Conservation (phyloP, 2,888 invertebrate species). For the Chirona hameri region DNA sequence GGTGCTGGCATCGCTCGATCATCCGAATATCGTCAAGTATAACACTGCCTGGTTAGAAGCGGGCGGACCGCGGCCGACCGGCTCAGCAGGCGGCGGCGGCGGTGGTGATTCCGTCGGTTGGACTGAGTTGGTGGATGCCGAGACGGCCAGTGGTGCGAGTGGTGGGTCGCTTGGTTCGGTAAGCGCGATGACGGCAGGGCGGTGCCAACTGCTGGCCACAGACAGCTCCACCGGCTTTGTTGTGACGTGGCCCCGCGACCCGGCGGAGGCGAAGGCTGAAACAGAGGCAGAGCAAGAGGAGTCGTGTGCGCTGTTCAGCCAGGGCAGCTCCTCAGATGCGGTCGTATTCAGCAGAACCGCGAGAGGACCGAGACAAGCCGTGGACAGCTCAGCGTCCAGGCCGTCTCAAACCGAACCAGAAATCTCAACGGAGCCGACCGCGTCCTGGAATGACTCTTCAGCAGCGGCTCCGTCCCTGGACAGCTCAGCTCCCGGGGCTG, state of each 20-base stretch:
- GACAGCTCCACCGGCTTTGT: too few species aligned
- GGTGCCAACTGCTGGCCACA: not conserved
- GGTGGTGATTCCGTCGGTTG: not conserved
- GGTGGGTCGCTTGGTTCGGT: not conserved
- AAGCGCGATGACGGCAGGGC: not conserved
- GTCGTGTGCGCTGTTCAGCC: not conserved
- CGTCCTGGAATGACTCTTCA: not conserved
- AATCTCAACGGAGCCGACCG: not conserved
- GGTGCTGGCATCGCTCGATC: conserved; percentile 71
- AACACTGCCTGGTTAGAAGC: conserved; percentile 80
- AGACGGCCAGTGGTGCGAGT: not conserved
- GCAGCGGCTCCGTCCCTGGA: not conserved
- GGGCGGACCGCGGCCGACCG: conserved; percentile 45
- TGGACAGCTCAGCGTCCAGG: too few species aligned
- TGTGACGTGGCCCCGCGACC: too few species aligned
- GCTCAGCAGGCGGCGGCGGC: not conserved
- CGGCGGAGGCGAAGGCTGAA: too few species aligned
- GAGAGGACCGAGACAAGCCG: too few species aligned
- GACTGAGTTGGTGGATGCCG: not conserved
- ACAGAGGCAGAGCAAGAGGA: too few species aligned
- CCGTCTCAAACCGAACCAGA: too few species aligned
- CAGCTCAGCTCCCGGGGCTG: not conserved
- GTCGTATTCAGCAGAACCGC: not conserved
- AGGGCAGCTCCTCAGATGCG: not conserved
- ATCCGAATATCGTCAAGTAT: conserved; percentile 75